phyloP scores from a whole-genome alignment of 2,797 vertebrate species.

The Bovichtus diacanthus region DNA sequence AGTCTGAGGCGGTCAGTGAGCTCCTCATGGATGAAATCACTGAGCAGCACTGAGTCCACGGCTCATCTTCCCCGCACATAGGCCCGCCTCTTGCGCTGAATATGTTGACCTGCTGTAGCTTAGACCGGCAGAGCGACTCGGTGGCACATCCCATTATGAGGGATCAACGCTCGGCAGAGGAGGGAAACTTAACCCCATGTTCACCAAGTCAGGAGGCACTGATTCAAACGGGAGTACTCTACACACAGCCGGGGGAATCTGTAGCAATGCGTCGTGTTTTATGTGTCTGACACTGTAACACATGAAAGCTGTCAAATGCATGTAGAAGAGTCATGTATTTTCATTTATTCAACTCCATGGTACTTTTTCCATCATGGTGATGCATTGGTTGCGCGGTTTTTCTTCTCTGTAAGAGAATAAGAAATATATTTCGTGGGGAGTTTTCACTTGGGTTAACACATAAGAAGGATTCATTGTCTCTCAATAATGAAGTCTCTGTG shows the following conservation, averaged over 20 bases:
- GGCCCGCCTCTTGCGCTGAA: constrained; percentile 74
- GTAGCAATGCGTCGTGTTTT: neutral
- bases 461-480: neutral
- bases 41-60: constrained; percentile 46
- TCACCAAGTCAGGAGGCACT: constrained; percentile 41
- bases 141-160: constrained; percentile 83
- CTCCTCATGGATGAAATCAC: constrained; percentile 50
- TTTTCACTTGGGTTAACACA: neutral
- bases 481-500: constrained; percentile 55
- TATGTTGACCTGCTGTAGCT: constrained; percentile 79
- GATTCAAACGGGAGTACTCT: neutral
- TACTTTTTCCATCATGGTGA: neutral
- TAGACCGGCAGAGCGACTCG: constrained; percentile 72
- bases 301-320: neutral
- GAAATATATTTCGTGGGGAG: neutral
- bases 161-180: constrained; percentile 71
- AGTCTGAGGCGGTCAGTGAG: constrained; percentile 19
- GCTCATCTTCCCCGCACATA: constrained; percentile 51
- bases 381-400: neutral
- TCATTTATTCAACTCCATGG: neutral
- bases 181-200: constrained; percentile 80
- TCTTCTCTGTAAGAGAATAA: neutral
- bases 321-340: neutral
- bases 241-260: no score
- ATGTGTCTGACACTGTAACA: neutral